Base-by-base conservation (phyloP, 2,113 vertebrate species). In the Spea multiplicata region DNA sequence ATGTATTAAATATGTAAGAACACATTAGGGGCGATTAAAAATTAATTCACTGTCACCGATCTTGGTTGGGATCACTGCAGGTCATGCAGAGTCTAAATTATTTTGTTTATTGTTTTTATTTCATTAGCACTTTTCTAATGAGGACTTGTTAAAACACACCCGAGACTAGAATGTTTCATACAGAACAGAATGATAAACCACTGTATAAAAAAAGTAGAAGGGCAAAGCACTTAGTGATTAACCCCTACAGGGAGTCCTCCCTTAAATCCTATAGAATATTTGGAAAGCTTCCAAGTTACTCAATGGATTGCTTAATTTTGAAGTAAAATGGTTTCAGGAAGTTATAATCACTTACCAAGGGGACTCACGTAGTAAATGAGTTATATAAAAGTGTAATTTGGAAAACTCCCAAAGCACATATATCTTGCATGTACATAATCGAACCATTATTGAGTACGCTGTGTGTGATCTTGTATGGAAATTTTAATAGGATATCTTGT, bases 21-120 rank as follows among this genome's bases (percentile, higher is more conserved):
- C 86, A 74, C 84, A 90, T 89, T 90, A 87, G 84, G 74, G 70
- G 84, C 85, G 86, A 92, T 92, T 90, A 90, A 92, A 92, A 85
- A 89, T 91, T 90, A 84, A 91, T 89, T 89, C 84, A 84, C 73
- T 87, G 84, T 87, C 81, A 87, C 61, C 81, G 83, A 87, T 82
- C 86, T 81, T 74, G 81, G 81, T 71, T 83, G 48, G 69, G 81
- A 88, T 89, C 79, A 75, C 84, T 86, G 84, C 83, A 87, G 86
- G 90, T 89, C 88, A 84, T 81, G 82, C 82, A 89, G 83, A 81
- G 74, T 81, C 82, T 88, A 86, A 89, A 87, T 87, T 82, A 86
- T 87, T 88, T 87, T 84, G 69, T 81, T 89, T 89, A 88, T 82
- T 86, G 81, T 88, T 91, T 91, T 89, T 87, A 89, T 89, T 90